Conservation (phyloP, 2,888 invertebrate species). For the Selenia dentaria region DNA sequence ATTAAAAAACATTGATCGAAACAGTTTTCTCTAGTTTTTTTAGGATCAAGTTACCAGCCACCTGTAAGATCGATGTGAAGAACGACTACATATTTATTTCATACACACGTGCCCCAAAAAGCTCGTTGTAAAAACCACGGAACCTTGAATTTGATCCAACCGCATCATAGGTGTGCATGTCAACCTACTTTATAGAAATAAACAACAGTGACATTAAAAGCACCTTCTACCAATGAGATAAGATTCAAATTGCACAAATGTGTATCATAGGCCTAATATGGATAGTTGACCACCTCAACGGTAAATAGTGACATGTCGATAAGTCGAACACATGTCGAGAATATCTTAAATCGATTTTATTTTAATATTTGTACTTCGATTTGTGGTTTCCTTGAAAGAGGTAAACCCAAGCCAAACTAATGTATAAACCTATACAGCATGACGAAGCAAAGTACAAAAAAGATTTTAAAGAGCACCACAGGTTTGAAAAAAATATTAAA, state of each 20-base stretch:
- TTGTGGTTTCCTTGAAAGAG: constrained; percentile 28
- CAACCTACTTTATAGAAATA: constrained; percentile 59
- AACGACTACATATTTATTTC: no score
- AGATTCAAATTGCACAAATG: constrained; percentile 25
- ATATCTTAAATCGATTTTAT: constrained; percentile 36
- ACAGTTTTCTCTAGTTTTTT: no score
- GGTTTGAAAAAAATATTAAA: no score
- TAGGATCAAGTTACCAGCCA: no score
- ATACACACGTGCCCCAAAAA: constrained; percentile 46
- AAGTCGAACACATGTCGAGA: constrained; percentile 52
- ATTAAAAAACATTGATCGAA: no score
- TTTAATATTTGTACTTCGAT: constrained; percentile 20
- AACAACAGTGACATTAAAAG: constrained; percentile 1
- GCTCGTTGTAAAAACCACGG: constrained; percentile 58
- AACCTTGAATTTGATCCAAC: constrained; percentile 78
- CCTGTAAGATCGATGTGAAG: no score
- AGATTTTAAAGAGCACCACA: no score
- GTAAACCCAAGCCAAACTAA: no score
- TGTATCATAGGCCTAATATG: constrained; percentile 13
- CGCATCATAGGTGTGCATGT: constrained; percentile 65
- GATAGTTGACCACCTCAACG: constrained; percentile 32
- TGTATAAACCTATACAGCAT: no score
- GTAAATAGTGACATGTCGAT: constrained; percentile 41
- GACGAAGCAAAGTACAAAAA: no score
- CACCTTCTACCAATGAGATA: constrained; percentile 15